These are phyloP conservation scores for Phasianus colchicus DNA, from an alignment of 2,113 vertebrate genomes.

Conservation along the genomic window DNA sequence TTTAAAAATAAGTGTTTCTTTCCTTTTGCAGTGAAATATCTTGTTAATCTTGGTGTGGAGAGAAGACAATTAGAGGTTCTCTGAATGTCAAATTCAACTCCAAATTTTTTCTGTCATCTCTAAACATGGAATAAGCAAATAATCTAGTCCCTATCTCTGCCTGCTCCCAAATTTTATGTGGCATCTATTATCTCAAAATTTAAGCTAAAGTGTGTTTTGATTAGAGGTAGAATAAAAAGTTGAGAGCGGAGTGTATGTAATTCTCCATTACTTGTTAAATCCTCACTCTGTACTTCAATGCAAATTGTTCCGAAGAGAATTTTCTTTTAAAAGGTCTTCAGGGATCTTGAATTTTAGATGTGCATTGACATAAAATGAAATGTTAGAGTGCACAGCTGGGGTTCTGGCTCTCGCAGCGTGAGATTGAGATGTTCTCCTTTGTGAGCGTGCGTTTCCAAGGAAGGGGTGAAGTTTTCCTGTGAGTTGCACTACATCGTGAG, in stretches of 20 bases:
- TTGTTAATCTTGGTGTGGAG: not conserved
- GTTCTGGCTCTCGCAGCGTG: constrained; percentile 16
- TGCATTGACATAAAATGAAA: constrained; percentile 62
- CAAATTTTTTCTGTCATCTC: not conserved
- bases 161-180: not conserved
- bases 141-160: not conserved
- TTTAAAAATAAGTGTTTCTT: not conserved
- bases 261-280: constrained; percentile 67
- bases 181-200: constrained; percentile 6
- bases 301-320: constrained; percentile 71
- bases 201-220: constrained; percentile 60
- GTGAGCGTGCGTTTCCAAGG: not conserved
- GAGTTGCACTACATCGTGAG: not conserved
- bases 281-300: constrained; percentile 55
- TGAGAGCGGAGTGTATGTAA: constrained; percentile 35
- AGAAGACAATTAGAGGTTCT: not conserved
- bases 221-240: constrained; percentile 54
- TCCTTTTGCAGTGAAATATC: not conserved
- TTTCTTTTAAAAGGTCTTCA: constrained; percentile 73
- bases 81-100: not conserved
- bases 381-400: constrained; percentile 59
- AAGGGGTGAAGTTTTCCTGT: not conserved
- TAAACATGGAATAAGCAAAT: constrained; percentile 2
- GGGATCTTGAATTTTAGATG: constrained; percentile 65
- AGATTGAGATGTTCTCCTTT: constrained; percentile 15